These are phyloP conservation scores for Xylota segnis DNA, from an alignment of 2,888 invertebrate genomes.

Conservation along the genomic window DNA sequence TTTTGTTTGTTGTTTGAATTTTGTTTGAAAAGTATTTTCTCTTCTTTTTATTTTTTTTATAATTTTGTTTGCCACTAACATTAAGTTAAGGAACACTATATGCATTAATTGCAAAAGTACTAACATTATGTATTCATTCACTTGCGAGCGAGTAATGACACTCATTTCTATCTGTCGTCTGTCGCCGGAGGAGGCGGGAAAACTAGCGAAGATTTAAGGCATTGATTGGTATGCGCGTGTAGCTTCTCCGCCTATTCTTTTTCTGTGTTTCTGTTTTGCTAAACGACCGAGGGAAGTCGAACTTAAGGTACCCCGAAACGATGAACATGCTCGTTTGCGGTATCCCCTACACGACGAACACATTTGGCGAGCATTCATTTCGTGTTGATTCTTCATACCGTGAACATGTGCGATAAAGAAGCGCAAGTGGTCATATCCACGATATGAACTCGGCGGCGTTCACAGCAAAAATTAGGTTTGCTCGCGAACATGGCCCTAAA, in stretches of 20 bases:
- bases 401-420: too few species aligned
- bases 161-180: background rate
- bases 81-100: background rate
- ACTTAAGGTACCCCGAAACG: too few species aligned
- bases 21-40: conserved; percentile 4
- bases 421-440: too few species aligned
- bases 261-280: background rate
- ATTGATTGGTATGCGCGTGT: background rate
- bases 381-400: too few species aligned
- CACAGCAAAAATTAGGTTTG: too few species aligned
- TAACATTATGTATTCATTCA: conserved; percentile 15
- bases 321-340: too few species aligned
- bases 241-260: background rate
- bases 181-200: background rate
- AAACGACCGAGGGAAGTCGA: too few species aligned
- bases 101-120: conserved; percentile 11
- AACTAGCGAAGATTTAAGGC: background rate
- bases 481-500: too few species aligned
- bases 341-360: too few species aligned
- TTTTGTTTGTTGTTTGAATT: conserved; percentile 41
- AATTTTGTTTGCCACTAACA: conserved; percentile 60
- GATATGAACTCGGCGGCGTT: too few species aligned
- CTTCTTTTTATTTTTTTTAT: too few species aligned
- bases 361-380: too few species aligned
- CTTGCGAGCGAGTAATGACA: conserved; percentile 12